phyloP scores from a whole-genome alignment of 2,797 vertebrate genomes.

The Scarus forsteni region DNA sequence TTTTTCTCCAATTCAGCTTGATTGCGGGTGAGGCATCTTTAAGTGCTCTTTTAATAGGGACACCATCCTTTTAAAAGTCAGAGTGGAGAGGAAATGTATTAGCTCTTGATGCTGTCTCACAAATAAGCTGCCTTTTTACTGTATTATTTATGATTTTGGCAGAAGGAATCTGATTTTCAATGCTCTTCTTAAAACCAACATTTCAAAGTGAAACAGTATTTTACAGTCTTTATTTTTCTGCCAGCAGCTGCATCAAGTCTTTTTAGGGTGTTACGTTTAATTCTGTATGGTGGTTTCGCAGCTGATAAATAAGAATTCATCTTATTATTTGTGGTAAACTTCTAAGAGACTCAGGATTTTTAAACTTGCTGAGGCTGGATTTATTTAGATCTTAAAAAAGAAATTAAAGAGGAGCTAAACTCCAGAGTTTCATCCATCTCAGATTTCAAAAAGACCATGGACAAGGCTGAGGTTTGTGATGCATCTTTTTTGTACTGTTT shows the following conservation, averaged over 20 bases:
- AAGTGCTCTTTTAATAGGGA: constrained; percentile 63
- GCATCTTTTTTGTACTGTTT: too few species aligned
- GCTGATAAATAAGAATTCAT: constrained; percentile 62
- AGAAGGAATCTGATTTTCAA: constrained; percentile 51
- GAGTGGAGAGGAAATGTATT: constrained; percentile 37
- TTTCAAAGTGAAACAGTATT: constrained; percentile 65
- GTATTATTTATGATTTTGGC: constrained; percentile 65
- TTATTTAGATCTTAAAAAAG: constrained; percentile 25
- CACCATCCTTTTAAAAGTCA: constrained; percentile 61
- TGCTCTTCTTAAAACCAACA: constrained; percentile 69
- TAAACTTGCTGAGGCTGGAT: constrained; percentile 26
- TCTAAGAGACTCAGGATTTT: constrained; percentile 27
- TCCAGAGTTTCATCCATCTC: too few species aligned
- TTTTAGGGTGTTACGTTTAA: constrained; percentile 43
- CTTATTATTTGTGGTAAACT: constrained; percentile 40
- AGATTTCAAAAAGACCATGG: too few species aligned
- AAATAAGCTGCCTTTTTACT: constrained; percentile 53
- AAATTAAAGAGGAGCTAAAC: constrained; percentile 5
- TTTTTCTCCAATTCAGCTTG: constrained; percentile 69
- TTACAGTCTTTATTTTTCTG: constrained; percentile 47
- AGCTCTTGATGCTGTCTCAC: constrained; percentile 31
- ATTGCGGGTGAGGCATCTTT: constrained; percentile 71
- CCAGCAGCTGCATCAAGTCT: constrained; percentile 44
- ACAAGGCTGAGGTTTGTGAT: too few species aligned
- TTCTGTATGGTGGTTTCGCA: constrained; percentile 56